These are phyloP conservation scores for Hyperopisus bebe DNA, from an alignment of 2,113 vertebrate genomes.

Conservation along the genomic window DNA sequence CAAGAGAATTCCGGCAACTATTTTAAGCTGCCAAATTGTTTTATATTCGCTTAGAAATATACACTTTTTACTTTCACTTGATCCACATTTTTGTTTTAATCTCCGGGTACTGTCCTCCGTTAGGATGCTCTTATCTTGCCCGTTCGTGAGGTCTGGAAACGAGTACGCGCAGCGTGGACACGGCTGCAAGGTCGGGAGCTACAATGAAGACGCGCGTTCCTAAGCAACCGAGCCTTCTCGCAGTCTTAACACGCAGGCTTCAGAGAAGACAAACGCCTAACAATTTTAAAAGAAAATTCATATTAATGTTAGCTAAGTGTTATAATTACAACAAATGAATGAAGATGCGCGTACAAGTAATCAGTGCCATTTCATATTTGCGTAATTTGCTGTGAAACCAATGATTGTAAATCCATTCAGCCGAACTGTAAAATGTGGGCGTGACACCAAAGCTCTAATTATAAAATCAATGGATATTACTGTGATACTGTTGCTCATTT, in stretches of 20 bases:
- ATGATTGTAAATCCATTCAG: conserved; percentile 13
- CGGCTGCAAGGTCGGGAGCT: conserved; percentile 49
- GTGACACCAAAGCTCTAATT: conserved; percentile 14
- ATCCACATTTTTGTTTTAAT: conserved; percentile 39
- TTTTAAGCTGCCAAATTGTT: conserved; percentile 31
- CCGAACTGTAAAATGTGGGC: conserved; percentile 14
- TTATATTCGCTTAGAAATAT: conserved; percentile 42
- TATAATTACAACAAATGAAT: not conserved
- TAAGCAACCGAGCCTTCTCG: conserved; percentile 66
- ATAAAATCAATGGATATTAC: conserved; percentile 13
- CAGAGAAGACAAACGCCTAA: not conserved
- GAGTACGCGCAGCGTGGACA: conserved; percentile 62
- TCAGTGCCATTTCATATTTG: not conserved
- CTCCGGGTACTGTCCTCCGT: conserved; percentile 45
- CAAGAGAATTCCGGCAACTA: conserved; percentile 45
- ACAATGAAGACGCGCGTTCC: conserved; percentile 61
- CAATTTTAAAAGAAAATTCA: conserved; percentile 8
- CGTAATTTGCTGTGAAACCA: not conserved
- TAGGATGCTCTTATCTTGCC: conserved; percentile 50
- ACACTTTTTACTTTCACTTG: conserved; percentile 44
- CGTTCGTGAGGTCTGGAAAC: conserved; percentile 45
- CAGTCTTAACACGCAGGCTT: conserved; percentile 40
- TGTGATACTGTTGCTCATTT: not conserved
- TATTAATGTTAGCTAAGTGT: not conserved
- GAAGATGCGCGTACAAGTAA: not conserved